Conservation (phyloP, 1,140 invertebrate species). For the Pentalonia nigronervosa region DNA sequence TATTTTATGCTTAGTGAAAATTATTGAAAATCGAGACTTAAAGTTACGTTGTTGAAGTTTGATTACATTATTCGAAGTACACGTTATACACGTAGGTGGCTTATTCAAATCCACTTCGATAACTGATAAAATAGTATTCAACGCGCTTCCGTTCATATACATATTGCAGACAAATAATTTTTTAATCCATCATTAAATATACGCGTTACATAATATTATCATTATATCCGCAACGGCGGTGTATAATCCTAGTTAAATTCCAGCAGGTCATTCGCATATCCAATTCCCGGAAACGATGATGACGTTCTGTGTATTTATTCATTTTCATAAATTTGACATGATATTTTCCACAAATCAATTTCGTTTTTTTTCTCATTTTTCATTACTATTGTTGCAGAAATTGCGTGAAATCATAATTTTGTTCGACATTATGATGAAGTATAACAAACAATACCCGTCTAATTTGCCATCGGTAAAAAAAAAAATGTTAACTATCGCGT, state of each 20-base stretch:
- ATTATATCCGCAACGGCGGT: neutral
- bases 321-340: neutral
- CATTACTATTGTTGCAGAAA: neutral
- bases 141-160: neutral
- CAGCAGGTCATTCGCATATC: neutral
- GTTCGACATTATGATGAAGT: neutral
- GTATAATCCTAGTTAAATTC: neutral
- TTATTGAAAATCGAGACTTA: neutral
- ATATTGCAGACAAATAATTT: neutral
- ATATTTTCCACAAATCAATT: neutral
- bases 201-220: neutral
- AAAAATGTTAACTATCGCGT: too few species aligned
- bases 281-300: neutral
- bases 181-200: neutral
- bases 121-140: neutral
- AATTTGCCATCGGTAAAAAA: neutral
- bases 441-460: neutral
- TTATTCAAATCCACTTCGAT: neutral
- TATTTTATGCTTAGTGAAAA: neutral
- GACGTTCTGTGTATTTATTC: neutral
- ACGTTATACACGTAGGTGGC: neutral
- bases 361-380: neutral
- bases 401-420: neutral
- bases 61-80: neutral
- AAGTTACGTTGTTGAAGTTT: neutral